These are phyloP conservation scores for Irena cyanogastra DNA, from an alignment of 2,113 vertebrate species.

Conservation along the genomic window DNA sequence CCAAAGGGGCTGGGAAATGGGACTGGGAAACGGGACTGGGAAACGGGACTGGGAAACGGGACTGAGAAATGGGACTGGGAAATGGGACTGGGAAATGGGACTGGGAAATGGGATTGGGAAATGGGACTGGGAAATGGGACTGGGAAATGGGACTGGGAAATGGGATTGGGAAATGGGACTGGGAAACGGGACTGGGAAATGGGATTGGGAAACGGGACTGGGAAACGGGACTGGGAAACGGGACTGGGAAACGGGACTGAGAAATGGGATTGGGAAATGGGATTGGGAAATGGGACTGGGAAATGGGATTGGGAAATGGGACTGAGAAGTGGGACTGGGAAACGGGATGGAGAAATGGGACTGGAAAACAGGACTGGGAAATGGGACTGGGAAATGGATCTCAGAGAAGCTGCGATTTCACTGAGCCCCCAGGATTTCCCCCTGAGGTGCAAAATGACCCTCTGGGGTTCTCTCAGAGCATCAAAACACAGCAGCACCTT, in stretches of 20 bases:
- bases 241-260: not conserved
- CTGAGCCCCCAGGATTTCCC: not conserved
- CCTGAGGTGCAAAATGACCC: not conserved
- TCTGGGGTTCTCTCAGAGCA: not conserved
- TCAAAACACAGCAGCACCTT: not conserved
- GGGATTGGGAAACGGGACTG: not conserved
- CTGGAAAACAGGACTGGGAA: accelerated
- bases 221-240: not conserved
- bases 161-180: not conserved
- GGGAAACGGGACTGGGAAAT: not conserved
- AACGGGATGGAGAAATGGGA: accelerated
- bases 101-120: not conserved
- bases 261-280: not conserved
- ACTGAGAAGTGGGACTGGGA: not conserved
- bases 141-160: not conserved
- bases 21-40: not conserved
- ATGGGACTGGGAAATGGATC: not conserved
- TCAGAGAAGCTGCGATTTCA: not conserved
- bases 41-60: not conserved
- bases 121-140: accelerated
- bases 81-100: not conserved
- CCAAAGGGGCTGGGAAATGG: not conserved
- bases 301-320: not conserved
- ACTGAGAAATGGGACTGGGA: not conserved
- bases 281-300: not conserved